phyloP scores from a whole-genome alignment of 2,888 invertebrate genomes.

The Polymixis flavicincta region DNA sequence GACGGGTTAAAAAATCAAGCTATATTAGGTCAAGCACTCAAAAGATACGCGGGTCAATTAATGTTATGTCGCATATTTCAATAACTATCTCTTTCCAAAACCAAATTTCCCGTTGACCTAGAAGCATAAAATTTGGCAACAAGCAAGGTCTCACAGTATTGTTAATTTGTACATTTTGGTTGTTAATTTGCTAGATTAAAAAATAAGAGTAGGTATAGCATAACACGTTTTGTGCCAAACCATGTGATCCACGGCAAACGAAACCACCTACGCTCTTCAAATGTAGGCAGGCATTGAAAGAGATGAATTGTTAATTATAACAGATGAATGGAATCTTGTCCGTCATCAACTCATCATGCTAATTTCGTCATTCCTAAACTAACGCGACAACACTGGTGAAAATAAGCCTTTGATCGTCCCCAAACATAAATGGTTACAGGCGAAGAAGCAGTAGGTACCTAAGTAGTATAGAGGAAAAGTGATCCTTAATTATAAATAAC shows the following conservation, averaged over 20 bases:
- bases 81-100: background rate
- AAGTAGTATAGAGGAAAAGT: background rate
- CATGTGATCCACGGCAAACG: constrained; percentile 9
- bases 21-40: background rate
- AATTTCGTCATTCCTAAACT: constrained; percentile 7
- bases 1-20: background rate
- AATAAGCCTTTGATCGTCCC: background rate
- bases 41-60: background rate
- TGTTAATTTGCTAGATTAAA: too few species aligned
- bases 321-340: background rate
- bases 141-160: background rate
- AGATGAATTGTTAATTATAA: constrained; percentile 1
- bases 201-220: too few species aligned
- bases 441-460: background rate
- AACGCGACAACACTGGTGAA: background rate
- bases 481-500: background rate
- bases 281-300: constrained; percentile 9
- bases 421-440: background rate
- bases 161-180: background rate
- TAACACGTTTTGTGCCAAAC: constrained; percentile 19
- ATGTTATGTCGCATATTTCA: background rate
- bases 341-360: background rate
- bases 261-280: background rate
- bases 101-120: background rate
- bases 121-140: background rate